phyloP scores from a whole-genome alignment of 2,888 invertebrate genomes.

The Ethmia dodecea region DNA sequence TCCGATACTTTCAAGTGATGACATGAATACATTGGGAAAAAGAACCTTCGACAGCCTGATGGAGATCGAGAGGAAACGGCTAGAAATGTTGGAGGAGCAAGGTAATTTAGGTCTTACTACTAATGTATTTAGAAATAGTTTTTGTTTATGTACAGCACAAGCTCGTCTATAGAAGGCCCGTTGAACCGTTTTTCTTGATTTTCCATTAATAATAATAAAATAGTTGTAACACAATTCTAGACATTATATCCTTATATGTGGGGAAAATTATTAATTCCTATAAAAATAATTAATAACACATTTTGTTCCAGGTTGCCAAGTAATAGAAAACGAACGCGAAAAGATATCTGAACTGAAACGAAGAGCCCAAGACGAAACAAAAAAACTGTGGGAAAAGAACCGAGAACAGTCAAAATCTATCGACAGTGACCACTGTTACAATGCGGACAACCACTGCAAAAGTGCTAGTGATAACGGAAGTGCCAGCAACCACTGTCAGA shows the following conservation, averaged over 20 bases:
- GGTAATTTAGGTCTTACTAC: conserved; percentile 78
- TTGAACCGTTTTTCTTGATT: too few species aligned
- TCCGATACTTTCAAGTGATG: conserved; percentile 84
- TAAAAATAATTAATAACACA: too few species aligned
- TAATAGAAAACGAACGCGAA: conserved; percentile 93
- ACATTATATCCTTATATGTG: too few species aligned
- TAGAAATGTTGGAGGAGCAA: conserved; percentile 92
- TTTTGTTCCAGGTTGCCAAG: conserved; percentile 85
- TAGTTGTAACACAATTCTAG: too few species aligned
- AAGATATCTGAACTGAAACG: conserved; percentile 91
- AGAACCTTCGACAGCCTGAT: conserved; percentile 91
- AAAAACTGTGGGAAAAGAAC: conserved; percentile 87
- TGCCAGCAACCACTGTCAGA: too few species aligned
- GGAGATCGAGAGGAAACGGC: conserved; percentile 92
- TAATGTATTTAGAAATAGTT: too few species aligned
- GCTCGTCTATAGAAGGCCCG: too few species aligned
- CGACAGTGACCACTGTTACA: conserved; percentile 39
- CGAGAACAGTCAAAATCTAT: conserved; percentile 39
- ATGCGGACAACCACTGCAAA: too few species aligned
- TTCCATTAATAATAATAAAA: too few species aligned
- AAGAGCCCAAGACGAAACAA: conserved; percentile 90
- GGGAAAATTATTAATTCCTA: too few species aligned
- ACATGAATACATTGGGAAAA: conserved; percentile 82
- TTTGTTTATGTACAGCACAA: too few species aligned
- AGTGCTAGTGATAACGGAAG: too few species aligned